phyloP scores from a whole-genome alignment of 2,113 vertebrate genomes.

The Thryonomys swinderianus region DNA sequence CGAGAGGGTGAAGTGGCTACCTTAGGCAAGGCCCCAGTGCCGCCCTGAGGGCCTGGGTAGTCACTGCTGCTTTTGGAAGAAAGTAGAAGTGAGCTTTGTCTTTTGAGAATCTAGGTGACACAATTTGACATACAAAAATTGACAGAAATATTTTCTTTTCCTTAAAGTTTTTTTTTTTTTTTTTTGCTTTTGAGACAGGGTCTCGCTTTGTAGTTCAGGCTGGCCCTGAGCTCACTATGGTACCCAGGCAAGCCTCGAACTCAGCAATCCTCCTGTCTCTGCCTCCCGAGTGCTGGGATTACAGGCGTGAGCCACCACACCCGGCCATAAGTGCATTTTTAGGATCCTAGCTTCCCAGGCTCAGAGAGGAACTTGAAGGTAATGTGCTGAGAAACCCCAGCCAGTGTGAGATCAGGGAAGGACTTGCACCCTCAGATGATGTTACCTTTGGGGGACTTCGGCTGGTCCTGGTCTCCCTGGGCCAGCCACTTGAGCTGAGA shows the following conservation, averaged over 20 bases:
- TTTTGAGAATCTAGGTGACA: neutral
- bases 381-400: fast-evolving
- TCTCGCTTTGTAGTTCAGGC: no score
- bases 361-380: neutral
- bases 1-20: neutral
- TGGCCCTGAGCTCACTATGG: no score
- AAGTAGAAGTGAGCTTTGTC: neutral
- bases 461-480: neutral
- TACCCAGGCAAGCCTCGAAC: no score
- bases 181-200: no score
- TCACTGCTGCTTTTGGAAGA: neutral
- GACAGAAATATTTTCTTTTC: neutral
- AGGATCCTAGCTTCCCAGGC: neutral
- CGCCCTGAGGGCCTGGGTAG: neutral
- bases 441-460: neutral
- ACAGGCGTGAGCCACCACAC: no score
- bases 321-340: neutral
- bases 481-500: neutral
- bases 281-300: no score
- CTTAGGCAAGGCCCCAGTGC: no score
- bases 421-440: fast-evolving
- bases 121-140: neutral
- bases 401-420: fast-evolving
- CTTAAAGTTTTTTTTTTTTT: neutral
- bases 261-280: no score